These are phyloP conservation scores for Toxostoma redivivum DNA, from an alignment of 2,113 vertebrate genomes.

Conservation along the genomic window DNA sequence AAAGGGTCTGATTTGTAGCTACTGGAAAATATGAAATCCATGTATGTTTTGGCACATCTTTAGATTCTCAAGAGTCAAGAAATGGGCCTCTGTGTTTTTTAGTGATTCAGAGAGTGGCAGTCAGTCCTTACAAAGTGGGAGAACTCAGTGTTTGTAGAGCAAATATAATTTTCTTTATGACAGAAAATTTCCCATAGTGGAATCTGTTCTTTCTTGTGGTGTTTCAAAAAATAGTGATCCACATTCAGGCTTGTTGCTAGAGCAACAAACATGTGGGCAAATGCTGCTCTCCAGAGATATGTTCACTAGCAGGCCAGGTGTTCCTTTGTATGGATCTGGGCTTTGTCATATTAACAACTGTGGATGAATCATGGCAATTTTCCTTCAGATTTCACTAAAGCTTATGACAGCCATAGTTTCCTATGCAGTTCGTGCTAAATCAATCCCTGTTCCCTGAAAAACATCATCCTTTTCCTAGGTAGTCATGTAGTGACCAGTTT, in stretches of 20 bases:
- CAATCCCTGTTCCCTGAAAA: neutral
- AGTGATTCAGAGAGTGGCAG: constrained; percentile 52
- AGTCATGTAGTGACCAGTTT: neutral
- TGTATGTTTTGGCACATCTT: constrained; percentile 63
- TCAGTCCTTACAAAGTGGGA: constrained; percentile 39
- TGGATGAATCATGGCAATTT: constrained; percentile 35
- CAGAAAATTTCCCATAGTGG: constrained; percentile 45
- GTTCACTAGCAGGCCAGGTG: constrained; percentile 15
- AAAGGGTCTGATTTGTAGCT: constrained; percentile 49
- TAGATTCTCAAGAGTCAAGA: constrained; percentile 38
- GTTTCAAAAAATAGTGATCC: neutral
- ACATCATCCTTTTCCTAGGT: neutral
- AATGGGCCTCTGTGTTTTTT: neutral
- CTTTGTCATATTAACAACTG: constrained; percentile 19
- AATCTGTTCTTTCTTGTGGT: neutral
- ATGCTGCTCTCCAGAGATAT: neutral
- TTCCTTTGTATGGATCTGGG: constrained; percentile 5
- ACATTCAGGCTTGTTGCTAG: constrained; percentile 6
- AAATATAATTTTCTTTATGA: constrained; percentile 50
- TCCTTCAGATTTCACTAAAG: constrained; percentile 7
- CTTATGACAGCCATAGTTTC: neutral
- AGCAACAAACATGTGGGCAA: constrained; percentile 17
- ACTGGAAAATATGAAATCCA: constrained; percentile 63
- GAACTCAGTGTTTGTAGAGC: constrained; percentile 28
- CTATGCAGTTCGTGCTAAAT: neutral